A percentile compares a stretch with the other conserved stretches of the same genome.
Evolutionary conservation across 2,113 vertebrate species (phyloP).

Genomic region (Campylorhamphus procurvoides): DNA sequence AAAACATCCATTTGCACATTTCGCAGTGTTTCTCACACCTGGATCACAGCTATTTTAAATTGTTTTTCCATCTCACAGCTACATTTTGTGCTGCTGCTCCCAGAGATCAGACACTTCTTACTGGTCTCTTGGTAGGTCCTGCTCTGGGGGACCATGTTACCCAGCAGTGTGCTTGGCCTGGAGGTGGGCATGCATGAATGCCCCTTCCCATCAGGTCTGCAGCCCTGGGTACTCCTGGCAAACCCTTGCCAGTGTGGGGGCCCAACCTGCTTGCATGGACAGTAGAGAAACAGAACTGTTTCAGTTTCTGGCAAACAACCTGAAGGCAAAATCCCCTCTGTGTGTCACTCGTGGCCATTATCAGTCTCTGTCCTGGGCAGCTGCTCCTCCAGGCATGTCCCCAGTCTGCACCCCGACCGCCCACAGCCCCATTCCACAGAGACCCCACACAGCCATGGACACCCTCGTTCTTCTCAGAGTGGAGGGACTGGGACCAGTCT

Average conservation of each 20-base stretch:
- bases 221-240: neutral
- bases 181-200: no score
- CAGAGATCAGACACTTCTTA: neutral
- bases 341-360: neutral
- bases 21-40: neutral
- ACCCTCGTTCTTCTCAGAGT: neutral
- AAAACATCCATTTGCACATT: neutral
- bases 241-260: neutral
- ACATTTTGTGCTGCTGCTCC: neutral
- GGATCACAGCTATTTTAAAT: neutral
- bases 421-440: accelerated
- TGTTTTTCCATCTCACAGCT: neutral
- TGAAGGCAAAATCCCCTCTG: neutral
- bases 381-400: neutral
- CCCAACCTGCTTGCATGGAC: accelerated
- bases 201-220: neutral
- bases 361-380: neutral
- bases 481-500: neutral
- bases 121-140: neutral
- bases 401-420: neutral
- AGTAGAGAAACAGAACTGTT: neutral
- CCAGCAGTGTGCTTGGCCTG: neutral
- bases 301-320: neutral
- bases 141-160: neutral
- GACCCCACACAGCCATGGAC: neutral